These are phyloP conservation scores for Helicoverpa zea DNA, from an alignment of 1,140 invertebrate genomes.

Conservation along the genomic window DNA sequence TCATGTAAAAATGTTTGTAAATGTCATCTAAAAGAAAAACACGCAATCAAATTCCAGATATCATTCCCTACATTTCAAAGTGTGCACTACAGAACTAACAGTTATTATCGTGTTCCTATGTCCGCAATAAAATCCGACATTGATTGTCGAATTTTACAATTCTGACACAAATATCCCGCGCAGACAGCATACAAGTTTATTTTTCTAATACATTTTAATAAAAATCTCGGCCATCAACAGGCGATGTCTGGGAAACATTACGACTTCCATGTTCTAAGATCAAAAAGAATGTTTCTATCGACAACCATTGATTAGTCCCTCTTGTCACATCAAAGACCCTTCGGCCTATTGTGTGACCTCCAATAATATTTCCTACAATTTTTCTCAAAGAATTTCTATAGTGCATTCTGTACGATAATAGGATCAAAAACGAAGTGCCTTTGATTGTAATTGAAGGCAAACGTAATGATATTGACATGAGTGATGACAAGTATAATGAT, in stretches of 20 bases:
- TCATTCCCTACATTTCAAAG: slow-evolving; percentile 29
- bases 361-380: slow-evolving; percentile 76
- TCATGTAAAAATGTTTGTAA: slow-evolving; percentile 27
- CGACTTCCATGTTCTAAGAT: slow-evolving; percentile 62
- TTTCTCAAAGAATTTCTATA: slow-evolving; percentile 59
- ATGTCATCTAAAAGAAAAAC: slow-evolving; percentile 38
- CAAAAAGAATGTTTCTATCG: slow-evolving; percentile 72
- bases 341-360: slow-evolving; percentile 72
- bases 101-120: slow-evolving; percentile 16
- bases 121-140: slow-evolving; percentile 40
- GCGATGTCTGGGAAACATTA: slow-evolving; percentile 59
- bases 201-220: slow-evolving; percentile 30
- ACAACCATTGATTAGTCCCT: slow-evolving; percentile 75
- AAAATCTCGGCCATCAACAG: slow-evolving; percentile 24
- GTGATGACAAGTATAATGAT: slow-evolving; percentile 40
- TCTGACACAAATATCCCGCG: slow-evolving; percentile 33
- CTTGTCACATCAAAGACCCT: slow-evolving; percentile 80
- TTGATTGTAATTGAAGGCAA: slow-evolving; percentile 49
- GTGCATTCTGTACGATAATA: slow-evolving; percentile 39
- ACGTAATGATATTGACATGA: slow-evolving; percentile 45
- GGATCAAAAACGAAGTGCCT: slow-evolving; percentile 45
- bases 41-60: slow-evolving; percentile 17
- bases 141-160: slow-evolving; percentile 34
- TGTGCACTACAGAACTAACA: slow-evolving; percentile 18
- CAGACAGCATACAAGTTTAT: background rate